These are phyloP conservation scores for Anoura caudifer DNA, from an alignment of 2,113 vertebrate genomes.

Conservation along the genomic window DNA sequence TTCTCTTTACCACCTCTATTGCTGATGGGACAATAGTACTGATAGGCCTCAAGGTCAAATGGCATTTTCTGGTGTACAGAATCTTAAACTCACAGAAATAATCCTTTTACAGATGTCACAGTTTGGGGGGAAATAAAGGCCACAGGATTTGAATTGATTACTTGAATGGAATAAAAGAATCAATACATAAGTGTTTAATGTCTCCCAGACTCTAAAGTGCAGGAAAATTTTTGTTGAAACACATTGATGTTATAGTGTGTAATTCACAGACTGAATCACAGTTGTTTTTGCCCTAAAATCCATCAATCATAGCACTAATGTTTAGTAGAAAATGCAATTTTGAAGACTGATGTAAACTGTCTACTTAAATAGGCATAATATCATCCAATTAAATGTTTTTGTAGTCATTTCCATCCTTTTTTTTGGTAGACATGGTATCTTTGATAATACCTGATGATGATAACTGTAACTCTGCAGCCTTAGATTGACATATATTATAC, in stretches of 20 bases:
- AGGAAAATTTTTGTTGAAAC: constrained; percentile 34
- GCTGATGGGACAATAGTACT: neutral
- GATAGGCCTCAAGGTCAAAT: neutral
- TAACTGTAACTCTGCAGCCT: constrained; percentile 52
- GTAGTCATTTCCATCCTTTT: neutral
- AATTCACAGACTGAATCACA: constrained; percentile 53
- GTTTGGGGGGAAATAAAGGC: constrained; percentile 19
- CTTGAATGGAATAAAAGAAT: neutral
- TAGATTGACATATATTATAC: constrained; percentile 34
- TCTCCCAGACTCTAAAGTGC: constrained; percentile 9
- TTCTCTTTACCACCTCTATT: constrained; percentile 23
- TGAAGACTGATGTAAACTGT: neutral
- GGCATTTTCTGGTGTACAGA: constrained; percentile 39
- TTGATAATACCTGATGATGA: constrained; percentile 35
- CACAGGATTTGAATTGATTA: constrained; percentile 58
- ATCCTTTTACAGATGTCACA: constrained; percentile 53
- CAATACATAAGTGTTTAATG: constrained; percentile 50
- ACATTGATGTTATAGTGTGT: constrained; percentile 29
- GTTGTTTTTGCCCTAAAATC: constrained; percentile 13
- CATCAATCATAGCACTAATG: constrained; percentile 32
- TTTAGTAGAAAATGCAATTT: neutral
- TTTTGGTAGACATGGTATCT: neutral
- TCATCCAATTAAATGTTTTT: constrained; percentile 42
- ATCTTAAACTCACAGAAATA: constrained; percentile 43
- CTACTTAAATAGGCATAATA: constrained; percentile 15